Base-by-base conservation (phyloP, 2,113 vertebrate genomes). In the Paradoxurus hermaphroditus region DNA sequence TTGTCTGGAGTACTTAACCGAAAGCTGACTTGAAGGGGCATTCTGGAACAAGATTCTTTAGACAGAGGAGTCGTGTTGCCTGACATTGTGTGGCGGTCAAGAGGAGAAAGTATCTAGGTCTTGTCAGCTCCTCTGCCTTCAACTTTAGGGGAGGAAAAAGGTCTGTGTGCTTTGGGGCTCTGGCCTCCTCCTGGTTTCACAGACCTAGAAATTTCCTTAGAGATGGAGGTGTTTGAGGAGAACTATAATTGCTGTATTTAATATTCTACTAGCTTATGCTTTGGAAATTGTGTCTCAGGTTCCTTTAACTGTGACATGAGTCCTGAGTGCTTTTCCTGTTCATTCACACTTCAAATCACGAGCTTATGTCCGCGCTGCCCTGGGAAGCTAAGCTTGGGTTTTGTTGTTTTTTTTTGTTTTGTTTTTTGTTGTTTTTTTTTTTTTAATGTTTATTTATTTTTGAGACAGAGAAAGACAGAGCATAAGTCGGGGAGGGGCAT, bases 231-330 rank as follows among this genome's bases (percentile, higher is more conserved):
- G 27, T 87, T 56, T 59, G 46, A 87, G 53, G 65, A 63, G 6
- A 36, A 51, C 70, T 79, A 0, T 23, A 36, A 13, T 39, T 8
- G n/a, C 34, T 39, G 4, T 44, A 31, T 65, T 79, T 82, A 70
- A 91, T 93, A 46, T 84, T 93, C 39, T 82, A 3, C 34, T 62
- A 34, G 90, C 68, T 79, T 68, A 44, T 49, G 18, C n/a, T 68
- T 53, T 78, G 63, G 86, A 75, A 95, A 67, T 79, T 10, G 29
- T 41, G 62, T 65, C 62, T 92, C 29, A 67, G 84, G 16, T 82
- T 86, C 44, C 83, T 94, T 95, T 65, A 88, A 62, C 59, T 62
- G 19, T 94, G 85, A 91, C 21, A 23, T 73, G 77, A 86, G 44
- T 88, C 79, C 15, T 70, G 88, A 89, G 91, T 7, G 5, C 7